Evolutionary conservation across 2,797 vertebrate species (phyloP), one percentile per base, ranked within the genome.

Genomic region (Rhynchonycteris naso): DNA sequence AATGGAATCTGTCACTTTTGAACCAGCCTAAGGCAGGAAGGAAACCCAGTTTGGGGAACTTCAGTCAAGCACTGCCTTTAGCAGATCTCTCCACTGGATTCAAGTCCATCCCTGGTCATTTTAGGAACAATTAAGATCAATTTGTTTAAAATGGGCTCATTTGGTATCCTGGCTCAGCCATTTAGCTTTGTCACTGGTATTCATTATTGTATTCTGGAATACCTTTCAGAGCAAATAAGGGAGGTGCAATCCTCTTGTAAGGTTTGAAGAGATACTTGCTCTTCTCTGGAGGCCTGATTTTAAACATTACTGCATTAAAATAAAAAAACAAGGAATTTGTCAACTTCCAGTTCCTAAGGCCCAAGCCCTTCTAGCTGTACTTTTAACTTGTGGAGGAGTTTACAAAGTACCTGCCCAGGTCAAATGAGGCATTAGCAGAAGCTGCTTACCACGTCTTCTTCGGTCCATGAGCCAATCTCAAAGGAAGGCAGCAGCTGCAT

Each of bases 401-500:
- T 50, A 59, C 50, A 56, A 76, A 83, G 91, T 50, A 81, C 97
- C 81, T 91, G 75, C 59, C 76, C 91, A 52, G 26, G 1, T 33
- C 1, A 52, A 0, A 0, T 2, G 19, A 83, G 65, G 54, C 58
- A 5, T 93, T 76, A 96, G 94, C 90, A 94, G 54, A 95, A 81
- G 93, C 96, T 92, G 98, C 99, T 99, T 98, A 99, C 99, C 99
- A 99, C 99, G 90, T 99, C 99, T 83, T 99, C 99, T 97, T 99
- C 99, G 0, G 99, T 99, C 99, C 99, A 99, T 2, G 99, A 98
- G 93, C 99, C 98, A 97, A 99, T 99, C 98, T 99, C 99, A 97
- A 99, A 99, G 93, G 99, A 99, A 95, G 99, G 99, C 98, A 99
- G 99, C 98, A 99, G 98, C 99, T 99, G 98, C 47, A 83, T 96